Base-by-base conservation (phyloP, 2,113 vertebrate species). In the Aphyosemion australe region DNA sequence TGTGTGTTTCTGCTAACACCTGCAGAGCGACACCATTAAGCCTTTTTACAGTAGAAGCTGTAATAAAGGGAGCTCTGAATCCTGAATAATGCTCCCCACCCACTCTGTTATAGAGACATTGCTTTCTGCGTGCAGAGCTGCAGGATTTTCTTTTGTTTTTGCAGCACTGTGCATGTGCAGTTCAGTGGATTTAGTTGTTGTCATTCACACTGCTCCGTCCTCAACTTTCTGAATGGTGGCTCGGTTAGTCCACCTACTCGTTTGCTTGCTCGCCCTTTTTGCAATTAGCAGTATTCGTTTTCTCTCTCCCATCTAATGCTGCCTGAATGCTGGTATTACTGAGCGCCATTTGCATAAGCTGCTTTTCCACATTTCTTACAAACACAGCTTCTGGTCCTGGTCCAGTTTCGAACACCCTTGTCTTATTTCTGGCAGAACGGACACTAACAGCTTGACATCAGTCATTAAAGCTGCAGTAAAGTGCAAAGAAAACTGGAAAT, bases 291-390 rank as follows among this genome's bases (percentile, higher is more conserved):
- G 31, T 65, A 37, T 75, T 83, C 19, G 18, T 65, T 69, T 60
- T 76, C 81, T 57, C 72, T 70, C 67, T 67, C 64, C 49, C 21
- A 3, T 16, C 74, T 78, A 76, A 82, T 69, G 71, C 76, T 54
- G 55, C 84, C 70, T 67, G 65, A 85, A 86, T 75, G 76, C 75
- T 79, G 76, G 85, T 87, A 88, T 87, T 84, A 82, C 74, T 53
- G 73, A 79, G 75, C 80, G 72, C 53, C 54, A 83, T 88, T 88
- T 89, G 77, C 82, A 86, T 88, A 88, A 89, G 83, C 85, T 71
- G 82, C 70, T 85, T 90, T 87, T 76, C 79, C 62, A 64, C 79
- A 76, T 75, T 55, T 82, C 62, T 76, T 66, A 41, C 70, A 61
- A 55, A 39, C 54, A 61, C 60, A 18, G 55, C 15, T 74, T 72